Evolutionary conservation across 2,797 vertebrate genomes (phyloP).

Genomic region (Podargus strigoides): DNA sequence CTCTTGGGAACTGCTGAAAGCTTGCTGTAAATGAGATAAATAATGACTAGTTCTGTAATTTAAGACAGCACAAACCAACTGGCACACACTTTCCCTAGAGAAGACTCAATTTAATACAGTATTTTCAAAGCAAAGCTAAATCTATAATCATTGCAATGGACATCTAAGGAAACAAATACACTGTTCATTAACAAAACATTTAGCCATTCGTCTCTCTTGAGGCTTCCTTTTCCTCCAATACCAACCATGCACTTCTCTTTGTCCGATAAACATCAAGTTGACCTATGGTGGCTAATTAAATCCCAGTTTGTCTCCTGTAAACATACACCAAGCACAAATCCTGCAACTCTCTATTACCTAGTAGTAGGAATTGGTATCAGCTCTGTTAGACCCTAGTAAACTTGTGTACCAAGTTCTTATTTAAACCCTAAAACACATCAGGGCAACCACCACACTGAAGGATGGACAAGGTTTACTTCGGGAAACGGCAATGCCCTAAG

Average conservation of each 20-base stretch:
- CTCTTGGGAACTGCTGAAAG: not conserved
- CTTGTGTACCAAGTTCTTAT: not conserved
- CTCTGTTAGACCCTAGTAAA: not conserved
- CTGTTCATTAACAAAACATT: not conserved
- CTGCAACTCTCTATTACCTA: not conserved
- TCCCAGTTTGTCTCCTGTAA: not conserved
- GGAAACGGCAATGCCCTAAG: not conserved
- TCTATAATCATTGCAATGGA: not conserved
- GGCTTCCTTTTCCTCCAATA: not conserved
- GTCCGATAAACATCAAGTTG: not conserved
- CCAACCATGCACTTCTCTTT: not conserved
- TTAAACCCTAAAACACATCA: not conserved
- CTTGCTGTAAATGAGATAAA: not conserved
- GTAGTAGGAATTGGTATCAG: not conserved
- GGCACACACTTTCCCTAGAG: not conserved
- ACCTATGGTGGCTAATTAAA: not conserved
- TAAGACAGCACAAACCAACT: not conserved
- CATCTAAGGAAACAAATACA: not conserved
- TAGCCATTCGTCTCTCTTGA: not conserved
- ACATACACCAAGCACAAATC: not conserved
- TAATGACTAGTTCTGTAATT: not conserved
- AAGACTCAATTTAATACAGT: not conserved
- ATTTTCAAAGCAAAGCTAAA: not conserved
- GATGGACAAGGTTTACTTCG: not conserved
- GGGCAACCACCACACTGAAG: not conserved